Evolutionary conservation across 2,888 invertebrate species (phyloP).

Genomic region (Bibio marci): DNA sequence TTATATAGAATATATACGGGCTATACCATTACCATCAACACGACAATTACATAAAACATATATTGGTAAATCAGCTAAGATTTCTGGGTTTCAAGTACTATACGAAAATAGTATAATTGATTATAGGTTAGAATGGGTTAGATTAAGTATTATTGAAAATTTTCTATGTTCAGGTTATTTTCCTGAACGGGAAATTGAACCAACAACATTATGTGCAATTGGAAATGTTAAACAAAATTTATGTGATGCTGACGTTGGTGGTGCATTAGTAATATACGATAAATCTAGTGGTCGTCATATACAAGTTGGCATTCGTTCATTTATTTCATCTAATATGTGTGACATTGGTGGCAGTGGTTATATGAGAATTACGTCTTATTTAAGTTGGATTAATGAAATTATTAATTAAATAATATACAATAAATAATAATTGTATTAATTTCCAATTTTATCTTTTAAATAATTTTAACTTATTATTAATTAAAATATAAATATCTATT

Average conservation of each 20-base stretch:
- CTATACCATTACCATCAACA: no score
- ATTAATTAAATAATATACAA: no score
- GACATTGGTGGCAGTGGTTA: not conserved
- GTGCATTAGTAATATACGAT: conserved; percentile 16
- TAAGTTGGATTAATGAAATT: conserved; percentile 9
- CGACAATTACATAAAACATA: no score
- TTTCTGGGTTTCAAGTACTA: no score
- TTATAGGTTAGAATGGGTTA: conserved; percentile 11
- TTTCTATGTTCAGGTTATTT: conserved; percentile 13
- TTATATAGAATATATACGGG: no score
- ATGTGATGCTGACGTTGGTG: conserved; percentile 26
- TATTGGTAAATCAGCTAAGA: no score
- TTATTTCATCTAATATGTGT: conserved; percentile 11
- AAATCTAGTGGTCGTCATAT: conserved; percentile 11
- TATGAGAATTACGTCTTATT: conserved; percentile 4
- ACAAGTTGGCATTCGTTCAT: conserved; percentile 26
- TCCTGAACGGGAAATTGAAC: conserved; percentile 14
- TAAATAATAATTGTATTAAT: no score
- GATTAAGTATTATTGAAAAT: conserved; percentile 19
- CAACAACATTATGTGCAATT: conserved; percentile 18
- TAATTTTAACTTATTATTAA: no score
- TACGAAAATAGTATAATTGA: no score
- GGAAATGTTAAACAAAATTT: conserved; percentile 19
- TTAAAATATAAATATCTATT: no score
- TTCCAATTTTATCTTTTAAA: no score